Evolutionary conservation across 2,113 vertebrate genomes (phyloP).

Genomic region (Scopus umbretta): DNA sequence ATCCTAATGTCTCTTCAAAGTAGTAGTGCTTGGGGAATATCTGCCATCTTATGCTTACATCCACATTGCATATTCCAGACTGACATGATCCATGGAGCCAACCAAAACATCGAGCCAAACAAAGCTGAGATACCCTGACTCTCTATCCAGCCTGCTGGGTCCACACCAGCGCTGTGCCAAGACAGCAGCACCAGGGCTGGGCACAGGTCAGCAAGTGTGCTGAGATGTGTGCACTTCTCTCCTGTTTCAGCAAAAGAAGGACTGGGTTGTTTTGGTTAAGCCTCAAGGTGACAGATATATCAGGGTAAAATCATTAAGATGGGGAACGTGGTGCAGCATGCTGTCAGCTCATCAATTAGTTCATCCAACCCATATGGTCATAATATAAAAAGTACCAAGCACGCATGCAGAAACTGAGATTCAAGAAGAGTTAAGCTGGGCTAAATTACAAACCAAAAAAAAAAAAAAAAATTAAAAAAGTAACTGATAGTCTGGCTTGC

Average conservation of each 20-base stretch:
- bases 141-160: neutral
- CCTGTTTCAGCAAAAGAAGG: neutral
- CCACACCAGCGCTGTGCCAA: neutral
- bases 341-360: conserved; percentile 1
- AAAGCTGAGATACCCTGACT: neutral
- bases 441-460: neutral
- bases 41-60: neutral
- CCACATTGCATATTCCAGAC: neutral
- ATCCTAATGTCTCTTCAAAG: neutral
- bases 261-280: neutral
- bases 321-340: neutral
- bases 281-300: neutral
- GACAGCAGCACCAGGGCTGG: neutral
- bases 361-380: neutral
- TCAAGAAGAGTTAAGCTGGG: neutral
- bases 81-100: neutral
- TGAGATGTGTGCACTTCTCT: neutral
- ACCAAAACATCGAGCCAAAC: neutral
- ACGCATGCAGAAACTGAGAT: neutral
- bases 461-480: neutral
- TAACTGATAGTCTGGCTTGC: neutral
- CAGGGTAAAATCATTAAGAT: neutral
- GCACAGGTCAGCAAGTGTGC: neutral
- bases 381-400: neutral
- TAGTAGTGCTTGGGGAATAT: neutral